Percentiles rank a stretch among this genome's conserved stretches.
Conservation (phyloP, 2,797 vertebrate species). For the Paguma larvata region DNA sequence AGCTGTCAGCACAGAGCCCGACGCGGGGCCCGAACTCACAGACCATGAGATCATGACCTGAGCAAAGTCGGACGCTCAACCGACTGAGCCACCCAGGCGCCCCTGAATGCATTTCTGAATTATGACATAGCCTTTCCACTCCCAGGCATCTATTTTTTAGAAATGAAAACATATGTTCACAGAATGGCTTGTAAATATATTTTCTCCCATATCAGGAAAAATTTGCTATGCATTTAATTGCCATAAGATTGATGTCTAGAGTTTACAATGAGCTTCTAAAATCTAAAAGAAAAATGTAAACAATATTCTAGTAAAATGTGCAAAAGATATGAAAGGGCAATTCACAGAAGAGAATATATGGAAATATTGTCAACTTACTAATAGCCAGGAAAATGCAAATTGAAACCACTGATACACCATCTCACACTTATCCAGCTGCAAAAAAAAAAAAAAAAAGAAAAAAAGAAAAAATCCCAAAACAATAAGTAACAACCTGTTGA, state of each 20-base stretch:
- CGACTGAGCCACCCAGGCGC: too few species aligned
- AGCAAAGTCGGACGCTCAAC: too few species aligned
- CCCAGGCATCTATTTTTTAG: background rate
- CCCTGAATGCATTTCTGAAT: background rate
- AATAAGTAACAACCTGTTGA: background rate
- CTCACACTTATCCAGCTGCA: background rate
- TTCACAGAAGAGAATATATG: background rate
- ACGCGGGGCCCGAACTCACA: too few species aligned
- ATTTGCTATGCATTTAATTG: background rate
- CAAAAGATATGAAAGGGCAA: background rate
- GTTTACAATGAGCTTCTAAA: background rate
- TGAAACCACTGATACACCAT: background rate
- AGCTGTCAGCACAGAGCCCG: too few species aligned
- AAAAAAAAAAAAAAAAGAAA: background rate
- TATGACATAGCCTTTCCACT: background rate
- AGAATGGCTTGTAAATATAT: background rate
- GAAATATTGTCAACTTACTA: background rate
- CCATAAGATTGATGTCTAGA: background rate
- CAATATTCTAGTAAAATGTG: background rate
- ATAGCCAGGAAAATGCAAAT: background rate
- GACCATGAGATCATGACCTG: too few species aligned
- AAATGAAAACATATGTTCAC: background rate
- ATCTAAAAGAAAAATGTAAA: background rate
- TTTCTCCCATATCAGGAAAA: background rate
- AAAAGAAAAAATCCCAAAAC: background rate